These are phyloP conservation scores for Chirona hameri DNA, from an alignment of 2,888 invertebrate genomes.

Conservation along the genomic window DNA sequence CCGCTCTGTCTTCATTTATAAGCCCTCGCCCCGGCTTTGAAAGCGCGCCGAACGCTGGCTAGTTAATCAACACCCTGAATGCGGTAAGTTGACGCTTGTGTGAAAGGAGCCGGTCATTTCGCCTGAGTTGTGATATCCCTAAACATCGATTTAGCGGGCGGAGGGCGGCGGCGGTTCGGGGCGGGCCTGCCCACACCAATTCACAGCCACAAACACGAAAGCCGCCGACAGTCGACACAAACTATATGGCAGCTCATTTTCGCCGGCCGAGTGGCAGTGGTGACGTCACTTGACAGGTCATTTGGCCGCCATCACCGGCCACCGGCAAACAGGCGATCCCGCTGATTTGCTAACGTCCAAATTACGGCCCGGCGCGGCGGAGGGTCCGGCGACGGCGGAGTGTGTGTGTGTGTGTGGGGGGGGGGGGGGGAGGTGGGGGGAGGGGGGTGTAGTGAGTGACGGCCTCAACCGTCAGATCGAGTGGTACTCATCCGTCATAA, in stretches of 20 bases:
- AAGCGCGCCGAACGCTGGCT: not conserved
- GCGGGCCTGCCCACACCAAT: not conserved
- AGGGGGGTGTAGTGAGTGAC: not conserved
- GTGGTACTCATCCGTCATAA: no score
- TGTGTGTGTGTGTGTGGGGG: no score
- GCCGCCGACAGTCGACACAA: not conserved
- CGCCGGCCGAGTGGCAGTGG: not conserved
- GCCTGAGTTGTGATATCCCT: not conserved
- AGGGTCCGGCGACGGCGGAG: not conserved
- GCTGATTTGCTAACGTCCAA: slow-evolving; percentile 1
- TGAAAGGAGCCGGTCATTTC: not conserved
- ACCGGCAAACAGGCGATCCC: not conserved
- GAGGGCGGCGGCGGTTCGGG: not conserved
- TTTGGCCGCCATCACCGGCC: slow-evolving; percentile 8
- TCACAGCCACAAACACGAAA: not conserved
- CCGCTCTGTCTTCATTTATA: no score
- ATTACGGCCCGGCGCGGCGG: not conserved
- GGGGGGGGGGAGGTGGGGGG: not conserved
- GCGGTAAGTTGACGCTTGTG: not conserved
- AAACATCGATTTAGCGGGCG: not conserved
- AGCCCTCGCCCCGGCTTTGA: not conserved
- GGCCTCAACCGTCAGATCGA: not conserved
- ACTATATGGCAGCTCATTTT: not conserved
- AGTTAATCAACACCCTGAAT: not conserved
- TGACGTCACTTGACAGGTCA: not conserved